Evolutionary conservation across 2,113 vertebrate species (phyloP).

Genomic region (Isurus oxyrinchus): DNA sequence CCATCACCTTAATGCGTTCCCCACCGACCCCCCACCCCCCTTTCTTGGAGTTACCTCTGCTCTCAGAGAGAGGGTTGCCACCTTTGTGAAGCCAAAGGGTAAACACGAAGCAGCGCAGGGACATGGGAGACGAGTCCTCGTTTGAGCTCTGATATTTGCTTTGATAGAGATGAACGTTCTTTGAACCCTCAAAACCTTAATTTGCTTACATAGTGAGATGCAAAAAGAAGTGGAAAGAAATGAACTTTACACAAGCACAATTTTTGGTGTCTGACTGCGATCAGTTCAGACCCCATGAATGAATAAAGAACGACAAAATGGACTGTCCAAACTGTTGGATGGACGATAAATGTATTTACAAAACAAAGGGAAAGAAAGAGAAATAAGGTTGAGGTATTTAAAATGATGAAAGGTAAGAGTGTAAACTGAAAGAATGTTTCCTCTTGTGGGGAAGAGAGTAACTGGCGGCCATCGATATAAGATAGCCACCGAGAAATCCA

Average conservation of each 20-base stretch:
- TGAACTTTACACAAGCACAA: background rate
- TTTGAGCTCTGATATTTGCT: too few species aligned
- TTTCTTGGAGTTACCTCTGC: background rate
- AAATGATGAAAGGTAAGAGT: too few species aligned
- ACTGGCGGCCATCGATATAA: too few species aligned
- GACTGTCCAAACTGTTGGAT: background rate
- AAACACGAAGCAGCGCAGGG: background rate
- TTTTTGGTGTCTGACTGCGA: background rate
- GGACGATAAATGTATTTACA: background rate
- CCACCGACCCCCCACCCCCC: too few species aligned
- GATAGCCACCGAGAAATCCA: too few species aligned
- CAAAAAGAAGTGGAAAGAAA: background rate
- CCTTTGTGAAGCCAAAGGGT: too few species aligned
- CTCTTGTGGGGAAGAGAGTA: too few species aligned
- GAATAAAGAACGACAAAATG: background rate
- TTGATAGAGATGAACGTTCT: background rate
- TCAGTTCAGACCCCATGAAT: too few species aligned
- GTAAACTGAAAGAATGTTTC: too few species aligned
- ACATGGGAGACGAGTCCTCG: background rate
- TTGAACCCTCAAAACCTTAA: background rate
- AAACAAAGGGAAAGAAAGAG: too few species aligned
- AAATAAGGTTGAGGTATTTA: too few species aligned
- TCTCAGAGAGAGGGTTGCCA: background rate
- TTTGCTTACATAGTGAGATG: background rate
- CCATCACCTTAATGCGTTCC: background rate